Evolutionary conservation across 2,797 vertebrate species (phyloP).

Genomic region (Tadarida brasiliensis): DNA sequence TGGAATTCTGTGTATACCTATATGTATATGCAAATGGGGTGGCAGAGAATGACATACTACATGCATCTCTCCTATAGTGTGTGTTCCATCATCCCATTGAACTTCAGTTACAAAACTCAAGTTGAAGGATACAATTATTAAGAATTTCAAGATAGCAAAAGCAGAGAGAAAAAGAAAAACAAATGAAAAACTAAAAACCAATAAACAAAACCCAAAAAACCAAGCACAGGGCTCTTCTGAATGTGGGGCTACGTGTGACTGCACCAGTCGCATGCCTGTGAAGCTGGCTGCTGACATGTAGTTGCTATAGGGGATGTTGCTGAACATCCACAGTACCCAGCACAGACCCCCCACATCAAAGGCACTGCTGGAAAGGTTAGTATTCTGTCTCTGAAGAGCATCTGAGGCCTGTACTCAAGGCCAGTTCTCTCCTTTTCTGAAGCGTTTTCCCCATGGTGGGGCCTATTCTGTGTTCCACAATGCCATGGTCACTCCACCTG

Average conservation of each 20-base stretch:
- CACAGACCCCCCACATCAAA: no score
- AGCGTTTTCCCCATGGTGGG: background rate
- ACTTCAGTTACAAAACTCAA: background rate
- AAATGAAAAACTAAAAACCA: background rate
- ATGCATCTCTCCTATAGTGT: background rate
- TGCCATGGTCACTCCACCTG: no score
- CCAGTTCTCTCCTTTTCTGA: background rate
- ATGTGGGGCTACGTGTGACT: background rate
- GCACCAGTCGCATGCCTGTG: background rate
- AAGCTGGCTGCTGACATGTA: background rate
- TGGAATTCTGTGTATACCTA: background rate
- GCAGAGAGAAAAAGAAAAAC: background rate
- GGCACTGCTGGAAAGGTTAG: background rate
- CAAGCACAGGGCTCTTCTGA: background rate
- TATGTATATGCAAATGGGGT: background rate
- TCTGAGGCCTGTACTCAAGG: background rate
- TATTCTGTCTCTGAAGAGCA: background rate
- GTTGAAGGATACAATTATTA: background rate
- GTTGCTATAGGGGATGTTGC: background rate
- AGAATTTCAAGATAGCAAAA: background rate
- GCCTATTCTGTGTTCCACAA: background rate
- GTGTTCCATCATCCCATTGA: background rate
- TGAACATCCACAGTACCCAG: rapidly evolving
- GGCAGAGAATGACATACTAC: background rate
- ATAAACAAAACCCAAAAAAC: background rate